phyloP scores from a whole-genome alignment of 2,113 vertebrate species.

The Thunnus maccoyii region DNA sequence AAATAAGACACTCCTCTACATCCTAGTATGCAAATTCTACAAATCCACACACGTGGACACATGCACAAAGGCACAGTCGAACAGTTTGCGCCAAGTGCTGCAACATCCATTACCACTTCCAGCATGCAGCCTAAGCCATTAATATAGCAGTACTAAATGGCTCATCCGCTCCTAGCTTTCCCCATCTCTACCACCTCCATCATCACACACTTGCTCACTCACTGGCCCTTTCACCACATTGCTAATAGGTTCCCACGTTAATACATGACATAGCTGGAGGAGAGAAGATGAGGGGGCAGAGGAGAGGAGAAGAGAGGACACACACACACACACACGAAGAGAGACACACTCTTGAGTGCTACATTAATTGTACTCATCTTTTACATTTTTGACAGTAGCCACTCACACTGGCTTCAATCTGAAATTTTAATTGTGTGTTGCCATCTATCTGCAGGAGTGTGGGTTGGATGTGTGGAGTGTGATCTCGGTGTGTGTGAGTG shows the following conservation, averaged over 20 bases:
- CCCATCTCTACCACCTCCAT: conserved; percentile 10
- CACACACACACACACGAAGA: conserved; percentile 9
- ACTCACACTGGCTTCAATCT: conserved; percentile 60
- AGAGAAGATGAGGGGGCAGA: conserved; percentile 30
- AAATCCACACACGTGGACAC: conserved; percentile 12
- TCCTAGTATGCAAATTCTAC: conserved; percentile 20
- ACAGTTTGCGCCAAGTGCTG: conserved; percentile 43
- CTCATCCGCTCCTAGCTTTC: conserved; percentile 39
- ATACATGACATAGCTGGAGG: conserved; percentile 48
- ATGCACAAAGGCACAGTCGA: conserved; percentile 38
- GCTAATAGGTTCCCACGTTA: conserved; percentile 65
- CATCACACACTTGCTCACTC: conserved; percentile 1
- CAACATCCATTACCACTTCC: conserved; percentile 67
- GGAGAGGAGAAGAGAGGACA: background rate
- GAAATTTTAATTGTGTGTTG: conserved; percentile 68
- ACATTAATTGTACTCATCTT: conserved; percentile 71
- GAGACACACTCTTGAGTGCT: conserved; percentile 24
- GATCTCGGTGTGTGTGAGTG: conserved; percentile 10
- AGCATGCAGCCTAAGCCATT: conserved; percentile 57
- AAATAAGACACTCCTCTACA: conserved; percentile 10
- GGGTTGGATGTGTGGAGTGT: conserved; percentile 6
- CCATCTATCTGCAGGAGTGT: conserved; percentile 54
- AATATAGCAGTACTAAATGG: conserved; percentile 61
- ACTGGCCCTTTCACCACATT: conserved; percentile 23
- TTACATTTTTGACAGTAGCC: conserved; percentile 54